Evolutionary conservation across 2,888 invertebrate genomes (phyloP).

Genomic region (Eristalis intricaria): DNA sequence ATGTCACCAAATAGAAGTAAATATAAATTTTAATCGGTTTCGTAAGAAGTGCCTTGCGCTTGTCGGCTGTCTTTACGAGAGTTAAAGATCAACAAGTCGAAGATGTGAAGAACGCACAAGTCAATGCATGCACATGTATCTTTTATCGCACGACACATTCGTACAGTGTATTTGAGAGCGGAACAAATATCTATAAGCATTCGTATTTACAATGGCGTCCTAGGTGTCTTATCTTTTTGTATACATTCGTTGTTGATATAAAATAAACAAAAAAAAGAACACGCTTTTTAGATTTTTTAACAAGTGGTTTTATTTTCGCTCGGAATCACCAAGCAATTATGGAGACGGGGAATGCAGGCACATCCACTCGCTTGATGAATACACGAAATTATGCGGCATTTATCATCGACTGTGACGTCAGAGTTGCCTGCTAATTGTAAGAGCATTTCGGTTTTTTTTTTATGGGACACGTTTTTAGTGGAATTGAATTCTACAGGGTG

Average conservation of each 20-base stretch:
- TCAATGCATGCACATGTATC: neutral
- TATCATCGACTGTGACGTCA: neutral
- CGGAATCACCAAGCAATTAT: neutral
- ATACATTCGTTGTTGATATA: neutral
- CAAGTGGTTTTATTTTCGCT: neutral
- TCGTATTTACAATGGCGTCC: slow-evolving; percentile 1
- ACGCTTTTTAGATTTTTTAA: slow-evolving; percentile 6
- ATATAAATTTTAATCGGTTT: neutral
- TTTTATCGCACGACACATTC: neutral
- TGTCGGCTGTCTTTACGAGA: slow-evolving; percentile 55
- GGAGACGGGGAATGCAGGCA: neutral
- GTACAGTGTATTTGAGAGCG: slow-evolving; percentile 17
- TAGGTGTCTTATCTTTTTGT: slow-evolving; percentile 10
- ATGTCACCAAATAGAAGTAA: neutral
- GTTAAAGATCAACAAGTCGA: slow-evolving; percentile 47
- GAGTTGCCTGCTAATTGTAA: neutral
- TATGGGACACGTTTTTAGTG: neutral
- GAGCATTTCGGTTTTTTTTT: neutral
- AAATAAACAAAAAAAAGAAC: neutral
- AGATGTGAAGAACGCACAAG: slow-evolving; percentile 12
- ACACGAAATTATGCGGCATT: neutral
- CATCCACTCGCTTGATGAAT: neutral
- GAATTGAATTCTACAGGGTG: slow-evolving; percentile 21
- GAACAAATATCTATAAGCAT: slow-evolving; percentile 29
- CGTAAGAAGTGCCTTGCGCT: neutral